A percentile compares a stretch with the other conserved stretches of the same genome.
phyloP scores from a whole-genome alignment of 2,888 invertebrate genomes.

The Taphrorychus bicolor region DNA sequence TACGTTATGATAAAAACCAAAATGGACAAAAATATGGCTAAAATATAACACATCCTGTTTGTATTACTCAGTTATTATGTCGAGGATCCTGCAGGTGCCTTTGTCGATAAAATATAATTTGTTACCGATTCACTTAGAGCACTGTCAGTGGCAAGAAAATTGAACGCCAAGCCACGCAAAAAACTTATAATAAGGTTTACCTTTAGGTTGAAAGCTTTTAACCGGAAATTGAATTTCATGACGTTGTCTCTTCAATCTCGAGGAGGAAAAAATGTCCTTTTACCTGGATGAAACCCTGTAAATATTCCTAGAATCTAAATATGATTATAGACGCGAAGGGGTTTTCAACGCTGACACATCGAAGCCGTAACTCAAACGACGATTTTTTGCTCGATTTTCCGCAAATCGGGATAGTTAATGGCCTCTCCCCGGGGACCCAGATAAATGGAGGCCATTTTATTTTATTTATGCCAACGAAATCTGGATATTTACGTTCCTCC shows the following conservation, averaged over 20 bases:
- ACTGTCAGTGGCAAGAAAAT: not conserved
- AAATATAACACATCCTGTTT: too few relatives aligned
- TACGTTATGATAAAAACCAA: too few relatives aligned
- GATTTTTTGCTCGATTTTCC: conserved; percentile 36
- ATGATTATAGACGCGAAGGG: not conserved
- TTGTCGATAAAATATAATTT: too few relatives aligned
- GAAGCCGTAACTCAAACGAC: conserved; percentile 23
- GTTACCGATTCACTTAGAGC: too few relatives aligned
- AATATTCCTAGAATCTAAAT: not conserved
- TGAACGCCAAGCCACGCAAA: not conserved
- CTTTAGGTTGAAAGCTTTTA: conserved; percentile 4
- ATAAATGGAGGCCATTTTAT: conserved; percentile 32
- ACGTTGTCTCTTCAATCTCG: not conserved
- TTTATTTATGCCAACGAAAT: conserved; percentile 38
- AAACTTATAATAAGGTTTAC: conserved; percentile 2
- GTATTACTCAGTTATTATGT: too few relatives aligned
- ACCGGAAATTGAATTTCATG: conserved; percentile 8
- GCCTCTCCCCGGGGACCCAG: conserved; percentile 29
- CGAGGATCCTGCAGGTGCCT: too few relatives aligned
- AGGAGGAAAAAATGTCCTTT: not conserved
- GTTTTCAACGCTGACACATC: conserved; percentile 5
- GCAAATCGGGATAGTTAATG: conserved; percentile 36
- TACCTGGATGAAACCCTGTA: not conserved
- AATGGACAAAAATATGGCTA: too few relatives aligned
- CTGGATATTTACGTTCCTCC: conserved; percentile 31